Evolutionary conservation across 2,888 invertebrate species (phyloP).

Genomic region (Cantharis rustica): DNA sequence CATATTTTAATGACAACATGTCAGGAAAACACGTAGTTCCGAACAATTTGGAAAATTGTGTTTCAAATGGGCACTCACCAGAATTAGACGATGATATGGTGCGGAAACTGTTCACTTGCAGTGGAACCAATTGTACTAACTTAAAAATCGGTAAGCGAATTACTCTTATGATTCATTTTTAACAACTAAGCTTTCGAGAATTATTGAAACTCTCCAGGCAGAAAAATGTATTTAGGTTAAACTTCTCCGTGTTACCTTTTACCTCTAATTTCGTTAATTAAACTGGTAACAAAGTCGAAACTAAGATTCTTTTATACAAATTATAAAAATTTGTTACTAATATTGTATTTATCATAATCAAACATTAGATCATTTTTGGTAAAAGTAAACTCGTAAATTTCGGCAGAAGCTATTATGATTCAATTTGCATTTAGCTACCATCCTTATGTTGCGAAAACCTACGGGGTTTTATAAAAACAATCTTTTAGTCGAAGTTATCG

Average conservation of each 20-base stretch:
- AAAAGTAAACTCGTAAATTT: neutral
- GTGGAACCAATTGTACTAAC: constrained; percentile 40
- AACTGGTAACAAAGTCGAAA: neutral
- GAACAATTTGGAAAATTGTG: neutral
- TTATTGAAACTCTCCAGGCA: too few species aligned
- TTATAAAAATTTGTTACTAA: neutral
- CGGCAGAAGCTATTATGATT: too few species aligned
- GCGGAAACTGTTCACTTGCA: constrained; percentile 13
- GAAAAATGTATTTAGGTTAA: neutral
- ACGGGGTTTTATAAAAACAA: too few species aligned
- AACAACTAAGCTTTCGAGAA: neutral
- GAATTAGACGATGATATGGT: neutral
- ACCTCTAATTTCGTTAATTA: neutral
- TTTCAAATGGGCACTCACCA: neutral
- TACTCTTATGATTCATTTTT: neutral
- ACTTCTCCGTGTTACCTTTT: neutral
- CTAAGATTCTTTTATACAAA: neutral
- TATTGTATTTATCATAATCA: neutral
- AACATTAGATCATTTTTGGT: neutral
- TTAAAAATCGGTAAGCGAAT: constrained; percentile 59
- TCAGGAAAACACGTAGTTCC: neutral
- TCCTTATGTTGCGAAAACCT: too few species aligned
- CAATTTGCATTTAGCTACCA: too few species aligned
- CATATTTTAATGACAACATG: neutral
- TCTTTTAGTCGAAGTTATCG: too few species aligned